Evolutionary conservation across 92 coral and sea anemone species (phyloP), one percentile per base, ranked within the genome.

Genomic region (Palythoa grandis): DNA sequence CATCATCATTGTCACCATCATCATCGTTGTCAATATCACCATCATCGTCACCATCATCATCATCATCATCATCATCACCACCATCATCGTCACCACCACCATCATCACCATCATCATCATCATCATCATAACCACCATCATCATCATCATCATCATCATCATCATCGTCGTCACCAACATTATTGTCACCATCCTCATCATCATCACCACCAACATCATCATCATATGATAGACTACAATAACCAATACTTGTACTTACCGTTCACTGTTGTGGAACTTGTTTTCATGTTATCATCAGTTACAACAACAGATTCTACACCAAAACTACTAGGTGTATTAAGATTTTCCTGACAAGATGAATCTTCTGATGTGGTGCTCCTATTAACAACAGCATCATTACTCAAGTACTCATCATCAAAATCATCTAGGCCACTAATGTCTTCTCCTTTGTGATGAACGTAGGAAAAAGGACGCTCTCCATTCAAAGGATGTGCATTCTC

Each of bases 351-450:
- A 47, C 40, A 65, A 4, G 56, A 7, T 24, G n/a, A 10, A 20
- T 65, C 39, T 17, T 35, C 57, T 63, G 63, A n/a, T 19, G 23
- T 52, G 6, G 47, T 22, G 24, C 14, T 19, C 23, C 15, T 29
- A 7, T 35, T 58, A 8, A 5, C 22, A 29, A 29, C 53, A 17
- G 83, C 39, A 57, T 6, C 68, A 77, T 7, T 20, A 25, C 40
- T 17, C 6, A 23, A 39, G 19, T 47, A 7, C 11, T 65, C 48
- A 40, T 67, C 74, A 67, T 48, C 85, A 80, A 80, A 65, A 16
- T 67, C 74, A 80, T 80, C 85, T 63, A 67, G 65, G 0, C 85
- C 85, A 66, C 74, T 80, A 54, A 65, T 65, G 20, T 80, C 74
- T 48, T 80, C 66, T 43, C 75, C 48, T 38, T 48, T 65, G 20